Percentiles rank a stretch among this genome's conserved stretches.
These are phyloP conservation scores for Ametastegia equiseti DNA, from an alignment of 2,888 invertebrate species.

Conservation along the genomic window DNA sequence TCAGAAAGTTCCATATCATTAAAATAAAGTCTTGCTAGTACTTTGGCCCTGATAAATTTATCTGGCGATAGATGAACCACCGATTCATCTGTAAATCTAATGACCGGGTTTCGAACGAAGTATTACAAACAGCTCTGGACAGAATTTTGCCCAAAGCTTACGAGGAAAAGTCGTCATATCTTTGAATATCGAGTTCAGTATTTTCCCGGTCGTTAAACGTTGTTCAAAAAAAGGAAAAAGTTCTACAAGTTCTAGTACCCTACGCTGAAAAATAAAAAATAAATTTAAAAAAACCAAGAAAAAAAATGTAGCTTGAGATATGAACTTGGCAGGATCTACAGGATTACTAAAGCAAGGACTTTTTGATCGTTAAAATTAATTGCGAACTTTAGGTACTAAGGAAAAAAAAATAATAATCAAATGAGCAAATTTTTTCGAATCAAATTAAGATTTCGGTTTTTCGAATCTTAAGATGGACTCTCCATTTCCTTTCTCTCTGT, in stretches of 20 bases:
- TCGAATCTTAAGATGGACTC: not conserved
- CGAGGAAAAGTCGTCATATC: not conserved
- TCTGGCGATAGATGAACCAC: too few relatives aligned
- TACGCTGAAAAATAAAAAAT: not conserved
- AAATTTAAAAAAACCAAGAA: not conserved
- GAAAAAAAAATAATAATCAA: too few relatives aligned
- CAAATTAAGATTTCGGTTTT: not conserved
- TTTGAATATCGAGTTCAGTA: conserved; percentile 6
- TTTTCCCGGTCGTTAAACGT: not conserved
- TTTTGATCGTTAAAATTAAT: conserved; percentile 40
- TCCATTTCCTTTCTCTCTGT: not conserved
- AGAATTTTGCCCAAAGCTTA: not conserved
- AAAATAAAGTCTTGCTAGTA: too few relatives aligned
- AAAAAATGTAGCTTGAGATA: not conserved
- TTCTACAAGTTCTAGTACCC: not conserved
- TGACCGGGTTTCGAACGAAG: not conserved
- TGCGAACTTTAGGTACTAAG: not conserved
- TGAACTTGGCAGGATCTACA: not conserved
- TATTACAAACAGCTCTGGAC: not conserved
- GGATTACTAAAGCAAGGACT: not conserved
- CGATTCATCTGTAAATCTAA: not conserved
- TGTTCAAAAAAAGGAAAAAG: not conserved
- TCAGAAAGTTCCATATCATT: too few relatives aligned
- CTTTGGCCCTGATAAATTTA: too few relatives aligned
- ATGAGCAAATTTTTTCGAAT: conserved; percentile 3